Base-by-base conservation (phyloP, 2,888 invertebrate species). In the Ormyrus pomaceus region DNA sequence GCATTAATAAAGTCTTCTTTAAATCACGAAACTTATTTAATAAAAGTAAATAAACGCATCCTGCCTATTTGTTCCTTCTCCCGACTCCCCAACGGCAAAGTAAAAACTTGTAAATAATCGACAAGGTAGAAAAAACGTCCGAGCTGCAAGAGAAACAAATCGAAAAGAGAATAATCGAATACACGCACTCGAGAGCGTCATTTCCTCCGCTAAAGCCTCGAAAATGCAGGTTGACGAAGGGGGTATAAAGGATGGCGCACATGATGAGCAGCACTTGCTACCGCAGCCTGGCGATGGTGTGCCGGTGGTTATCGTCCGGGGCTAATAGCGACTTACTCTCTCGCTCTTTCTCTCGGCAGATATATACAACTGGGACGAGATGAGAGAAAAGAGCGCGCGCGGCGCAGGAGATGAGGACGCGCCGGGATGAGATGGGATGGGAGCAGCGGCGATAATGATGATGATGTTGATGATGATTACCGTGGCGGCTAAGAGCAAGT, bases 401-500 rank as follows among this genome's bases (percentile, higher is more conserved):
- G 62, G 62, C 56, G 65, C n/a, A 6, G 9, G 79, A 78, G 68
- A 70, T 58, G 83, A 61, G 84, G 86, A 85, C 84, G 84, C 85
- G 85, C n/a, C 61, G 84, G 83, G 85, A 84, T 73, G 82, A 84
- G 84, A 83, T 77, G 82, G 83, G 84, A 85, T 84, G 84, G 80
- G 84, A 83, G 85, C 82, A 85, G 83, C 84, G 86, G 85, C 86
- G 87, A 88, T 89, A 89, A 90, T 90, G 89, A 89, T 90, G 88
- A 89, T 89, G 89, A 88, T 84, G 87, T 84, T 87, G 88, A 87
- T 86, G 88, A 87, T 89, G 88, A 89, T 89, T 88, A 86, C 87
- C 84, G 82, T 85, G 84, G 7, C 34, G 19, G 13, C 56, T 46
- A 48, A 62, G 59, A 11, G 66, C 59, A 66, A 75, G 51, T 83